A percentile compares a stretch with the other conserved stretches of the same genome.
Conservation (phyloP, 2,113 vertebrate species). For the Sceloporus undulatus region DNA sequence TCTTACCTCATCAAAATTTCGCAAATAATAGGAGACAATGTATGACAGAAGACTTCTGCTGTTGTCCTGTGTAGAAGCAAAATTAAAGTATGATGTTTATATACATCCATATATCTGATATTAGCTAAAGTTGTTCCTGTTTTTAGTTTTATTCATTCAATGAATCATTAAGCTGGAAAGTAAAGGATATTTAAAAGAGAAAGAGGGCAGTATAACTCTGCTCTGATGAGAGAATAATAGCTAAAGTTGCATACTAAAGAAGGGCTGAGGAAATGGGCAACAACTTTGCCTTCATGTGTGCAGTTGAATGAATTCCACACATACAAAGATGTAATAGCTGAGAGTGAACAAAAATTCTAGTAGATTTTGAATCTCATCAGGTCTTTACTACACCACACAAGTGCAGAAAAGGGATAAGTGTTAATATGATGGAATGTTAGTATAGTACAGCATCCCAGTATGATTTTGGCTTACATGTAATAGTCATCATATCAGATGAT, state of each 20-base stretch:
- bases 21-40: conserved; percentile 92
- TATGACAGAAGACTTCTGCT: conserved; percentile 92
- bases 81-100: conserved; percentile 50
- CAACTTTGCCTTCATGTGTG: neutral
- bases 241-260: neutral
- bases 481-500: neutral
- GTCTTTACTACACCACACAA: neutral
- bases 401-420: too few relatives aligned
- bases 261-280: neutral
- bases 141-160: neutral
- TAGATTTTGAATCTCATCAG: neutral
- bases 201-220: neutral
- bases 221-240: neutral
- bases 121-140: neutral
- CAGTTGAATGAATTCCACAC: neutral
- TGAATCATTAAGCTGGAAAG: neutral
- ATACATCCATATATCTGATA: neutral
- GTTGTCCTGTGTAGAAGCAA: conserved; percentile 86
- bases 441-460: too few relatives aligned
- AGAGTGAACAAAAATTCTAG: neutral
- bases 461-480: neutral
- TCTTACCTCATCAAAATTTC: conserved; percentile 94
- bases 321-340: neutral
- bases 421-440: too few relatives aligned
- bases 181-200: neutral